Evolutionary conservation across 2,797 vertebrate species (phyloP), one percentile per base, ranked within the genome.

Genomic region (Gorsachius magnificus): DNA sequence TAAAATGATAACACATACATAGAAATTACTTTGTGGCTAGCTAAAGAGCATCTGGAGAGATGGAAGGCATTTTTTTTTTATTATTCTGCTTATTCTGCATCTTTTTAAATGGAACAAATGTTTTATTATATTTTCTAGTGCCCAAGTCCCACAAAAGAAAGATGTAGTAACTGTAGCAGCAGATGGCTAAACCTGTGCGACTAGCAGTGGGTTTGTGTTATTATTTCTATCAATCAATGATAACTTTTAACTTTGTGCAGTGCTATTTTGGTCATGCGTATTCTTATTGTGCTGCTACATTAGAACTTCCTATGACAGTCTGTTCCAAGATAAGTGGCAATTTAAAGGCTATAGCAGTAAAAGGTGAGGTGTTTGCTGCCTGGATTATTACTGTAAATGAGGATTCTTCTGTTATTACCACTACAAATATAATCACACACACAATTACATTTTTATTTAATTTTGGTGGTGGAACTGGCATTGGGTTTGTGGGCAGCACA

Each of bases 201-300:
- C 56, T 83, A 74, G 11, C 28, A 79, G 60, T 80, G 75, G 14
- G 38, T 87, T 90, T 57, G 5, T 71, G 21, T 75, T 87, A 84
- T 93, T 84, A 71, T 85, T 82, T 92, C 83, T 91, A 78, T 85
- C 78, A 68, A 41, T 90, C 88, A 87, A n/a, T 45, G 45, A 61
- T 80, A 92, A 91, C 16, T 79, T 94, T 75, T 70, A 77, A 87
- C 16, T 81, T 79, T 35, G 9, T 33, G 15, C n/a, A 51, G 24
- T 65, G 35, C 10, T 93, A 35, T 89, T 94, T 89, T 61, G 56
- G 56, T 71, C 36, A 46, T 61, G 28, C 2, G 20, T 93, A 28
- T 79, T 89, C 48, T 89, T 92, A 38, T 5, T 70, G 53, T 54
- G 26, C 31, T 77, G 26, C 24, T 82, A 18, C 29, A 76, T 76